Conservation (phyloP, 2,113 vertebrate species). For the Phyllostomus hastatus region DNA sequence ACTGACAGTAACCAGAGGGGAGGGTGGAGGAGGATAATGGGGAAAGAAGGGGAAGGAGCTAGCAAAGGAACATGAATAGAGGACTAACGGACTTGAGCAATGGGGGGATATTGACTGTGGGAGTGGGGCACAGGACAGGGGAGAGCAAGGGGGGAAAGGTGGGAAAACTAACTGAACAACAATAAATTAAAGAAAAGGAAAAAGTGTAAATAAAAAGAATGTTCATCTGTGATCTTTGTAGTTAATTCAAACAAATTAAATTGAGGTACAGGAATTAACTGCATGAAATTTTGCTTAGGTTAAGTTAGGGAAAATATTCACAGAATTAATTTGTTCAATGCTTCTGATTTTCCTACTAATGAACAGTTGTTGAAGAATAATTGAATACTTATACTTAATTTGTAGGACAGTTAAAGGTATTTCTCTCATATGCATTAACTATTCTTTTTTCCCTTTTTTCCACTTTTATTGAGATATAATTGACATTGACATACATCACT, state of each 20-base stretch:
- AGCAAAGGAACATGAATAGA: too few relatives aligned
- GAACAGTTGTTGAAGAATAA: constrained; percentile 17
- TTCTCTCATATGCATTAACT: background rate
- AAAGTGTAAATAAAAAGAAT: background rate
- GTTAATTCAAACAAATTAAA: constrained; percentile 45
- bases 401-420: background rate
- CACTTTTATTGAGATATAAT: background rate
- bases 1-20: too few relatives aligned
- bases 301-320: constrained; percentile 16
- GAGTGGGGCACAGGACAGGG: too few relatives aligned
- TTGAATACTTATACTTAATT: constrained; percentile 35
- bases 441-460: background rate
- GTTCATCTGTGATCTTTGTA: constrained; percentile 34
- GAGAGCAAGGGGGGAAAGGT: too few relatives aligned
- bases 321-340: constrained; percentile 2
- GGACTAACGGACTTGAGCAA: too few relatives aligned
- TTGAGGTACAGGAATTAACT: background rate
- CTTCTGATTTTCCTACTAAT: constrained; percentile 38
- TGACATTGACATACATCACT: background rate
- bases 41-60: too few relatives aligned
- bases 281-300: constrained; percentile 26
- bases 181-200: too few relatives aligned
- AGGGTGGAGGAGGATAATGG: too few relatives aligned
- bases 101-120: too few relatives aligned
- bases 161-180: too few relatives aligned